These are phyloP conservation scores for Drosophila leontia DNA, from an alignment of 1,140 invertebrate genomes.

Conservation along the genomic window DNA sequence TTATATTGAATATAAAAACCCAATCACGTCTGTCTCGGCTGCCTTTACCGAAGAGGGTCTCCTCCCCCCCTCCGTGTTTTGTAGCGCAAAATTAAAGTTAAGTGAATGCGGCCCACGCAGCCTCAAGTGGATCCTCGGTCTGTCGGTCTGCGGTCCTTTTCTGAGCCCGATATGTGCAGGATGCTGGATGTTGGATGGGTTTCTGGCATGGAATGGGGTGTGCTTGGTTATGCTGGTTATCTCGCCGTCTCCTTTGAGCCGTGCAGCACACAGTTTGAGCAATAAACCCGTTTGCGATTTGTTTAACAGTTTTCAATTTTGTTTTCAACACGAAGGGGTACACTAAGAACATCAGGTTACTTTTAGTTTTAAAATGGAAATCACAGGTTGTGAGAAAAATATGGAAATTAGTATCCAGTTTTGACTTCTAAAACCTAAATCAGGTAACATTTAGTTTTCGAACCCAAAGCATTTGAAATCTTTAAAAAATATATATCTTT, in stretches of 20 bases:
- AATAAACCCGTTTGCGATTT: slow-evolving; percentile 77
- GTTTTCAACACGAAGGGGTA: slow-evolving; percentile 64
- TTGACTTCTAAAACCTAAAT: no score
- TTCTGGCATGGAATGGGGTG: slow-evolving; percentile 3
- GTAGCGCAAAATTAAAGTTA: slow-evolving; percentile 71
- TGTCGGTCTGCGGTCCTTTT: slow-evolving; percentile 36
- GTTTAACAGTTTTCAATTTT: slow-evolving; percentile 83
- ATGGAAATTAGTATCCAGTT: not conserved
- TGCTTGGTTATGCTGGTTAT: slow-evolving; percentile 44
- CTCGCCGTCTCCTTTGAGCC: slow-evolving; percentile 44
- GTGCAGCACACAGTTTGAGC: slow-evolving; percentile 32
- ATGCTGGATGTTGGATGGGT: slow-evolving; percentile 3
- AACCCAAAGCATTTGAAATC: not conserved
- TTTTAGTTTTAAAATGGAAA: not conserved
- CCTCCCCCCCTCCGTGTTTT: slow-evolving; percentile 35
- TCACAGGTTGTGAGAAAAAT: no score
- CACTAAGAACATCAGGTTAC: not conserved
- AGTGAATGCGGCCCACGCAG: slow-evolving; percentile 53
- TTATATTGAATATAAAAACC: slow-evolving; percentile 84
- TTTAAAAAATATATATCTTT: no score
- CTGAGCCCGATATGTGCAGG: slow-evolving; percentile 17
- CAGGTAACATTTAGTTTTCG: not conserved
- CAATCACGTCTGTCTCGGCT: slow-evolving; percentile 64
- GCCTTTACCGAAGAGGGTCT: not conserved
- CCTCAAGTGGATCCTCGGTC: slow-evolving; percentile 49